Evolutionary conservation across 2,888 invertebrate species (phyloP).

Genomic region (Cloeon dipterum): DNA sequence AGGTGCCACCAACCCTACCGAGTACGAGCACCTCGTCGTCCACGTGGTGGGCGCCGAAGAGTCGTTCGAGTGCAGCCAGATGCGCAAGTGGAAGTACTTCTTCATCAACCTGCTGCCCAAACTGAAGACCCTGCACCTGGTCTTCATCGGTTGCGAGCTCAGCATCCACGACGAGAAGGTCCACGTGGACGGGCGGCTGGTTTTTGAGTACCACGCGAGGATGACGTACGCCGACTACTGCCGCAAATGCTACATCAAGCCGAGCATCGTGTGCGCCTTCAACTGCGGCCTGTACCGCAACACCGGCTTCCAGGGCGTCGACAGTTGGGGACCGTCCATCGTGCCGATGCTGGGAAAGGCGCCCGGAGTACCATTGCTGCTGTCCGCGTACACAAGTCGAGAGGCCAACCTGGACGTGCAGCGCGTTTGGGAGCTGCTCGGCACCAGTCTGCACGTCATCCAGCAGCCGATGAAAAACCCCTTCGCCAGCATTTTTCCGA

Average conservation of each 20-base stretch:
- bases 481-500: constrained; percentile 42
- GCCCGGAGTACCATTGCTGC: constrained; percentile 28
- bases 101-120: neutral
- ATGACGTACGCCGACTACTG: neutral
- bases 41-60: constrained; percentile 1
- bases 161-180: neutral
- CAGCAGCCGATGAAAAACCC: constrained; percentile 33
- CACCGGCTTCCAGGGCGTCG: constrained; percentile 33
- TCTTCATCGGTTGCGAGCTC: neutral
- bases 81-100: neutral
- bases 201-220: neutral
- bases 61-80: neutral
- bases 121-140: neutral
- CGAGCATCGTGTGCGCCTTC: constrained; percentile 31
- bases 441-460: constrained; percentile 23
- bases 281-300: constrained; percentile 46
- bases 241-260: neutral
- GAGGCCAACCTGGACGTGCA: constrained; percentile 38
- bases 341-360: constrained; percentile 26
- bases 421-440: constrained; percentile 24
- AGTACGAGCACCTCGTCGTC: constrained; percentile 1
- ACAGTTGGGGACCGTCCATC: constrained; percentile 43
- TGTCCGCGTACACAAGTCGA: constrained; percentile 41
- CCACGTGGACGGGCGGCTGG: neutral
- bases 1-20: neutral